Conservation (phyloP, 2,113 vertebrate species). For the Aramus guarauna region DNA sequence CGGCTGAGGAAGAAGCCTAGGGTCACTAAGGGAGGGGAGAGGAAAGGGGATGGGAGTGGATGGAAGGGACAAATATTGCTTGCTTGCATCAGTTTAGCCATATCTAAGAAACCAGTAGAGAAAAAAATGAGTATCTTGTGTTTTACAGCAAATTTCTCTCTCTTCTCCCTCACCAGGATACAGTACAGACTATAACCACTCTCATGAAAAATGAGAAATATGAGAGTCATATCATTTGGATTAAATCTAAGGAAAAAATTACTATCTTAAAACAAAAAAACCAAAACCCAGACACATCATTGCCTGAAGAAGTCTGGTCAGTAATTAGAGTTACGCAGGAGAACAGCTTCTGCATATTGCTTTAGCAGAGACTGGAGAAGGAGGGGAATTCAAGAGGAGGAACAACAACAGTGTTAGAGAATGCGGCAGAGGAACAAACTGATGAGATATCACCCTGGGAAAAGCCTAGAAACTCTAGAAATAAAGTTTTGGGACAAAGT, state of each 20-base stretch:
- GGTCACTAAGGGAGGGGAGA: neutral
- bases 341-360: neutral
- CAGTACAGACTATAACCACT: neutral
- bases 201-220: neutral
- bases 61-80: neutral
- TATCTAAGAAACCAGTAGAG: neutral
- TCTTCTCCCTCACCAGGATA: neutral
- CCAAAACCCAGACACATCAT: rapidly evolving
- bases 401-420: neutral
- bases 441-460: neutral
- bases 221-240: neutral
- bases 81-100: neutral
- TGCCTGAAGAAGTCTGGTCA: neutral
- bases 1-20: neutral
- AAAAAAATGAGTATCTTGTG: neutral
- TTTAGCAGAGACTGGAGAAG: neutral
- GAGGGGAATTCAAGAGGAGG: neutral
- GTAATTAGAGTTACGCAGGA: neutral
- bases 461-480: neutral
- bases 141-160: neutral
- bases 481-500: neutral
- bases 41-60: neutral
- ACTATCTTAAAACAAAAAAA: neutral
- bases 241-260: neutral
- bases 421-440: neutral